A percentile compares a stretch with the other conserved stretches of the same genome.
Conservation (phyloP, 2,888 invertebrate species). For the Lochmaea crataegi region DNA sequence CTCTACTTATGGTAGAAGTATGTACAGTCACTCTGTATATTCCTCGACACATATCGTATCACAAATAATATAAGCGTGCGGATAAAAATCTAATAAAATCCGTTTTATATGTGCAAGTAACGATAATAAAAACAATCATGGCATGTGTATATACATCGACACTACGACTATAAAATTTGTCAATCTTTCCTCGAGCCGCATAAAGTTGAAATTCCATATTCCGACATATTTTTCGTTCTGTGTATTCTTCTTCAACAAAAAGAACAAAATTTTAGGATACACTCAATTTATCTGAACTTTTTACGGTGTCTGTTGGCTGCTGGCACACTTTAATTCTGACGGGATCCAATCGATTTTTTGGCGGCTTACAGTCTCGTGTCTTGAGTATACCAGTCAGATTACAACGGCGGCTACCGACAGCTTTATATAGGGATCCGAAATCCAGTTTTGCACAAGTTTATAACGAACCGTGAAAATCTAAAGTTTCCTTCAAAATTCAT, state of each 20-base stretch:
- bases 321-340: slow-evolving; percentile 50
- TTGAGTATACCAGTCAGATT: slow-evolving; percentile 46
- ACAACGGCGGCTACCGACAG: slow-evolving; percentile 7
- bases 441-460: too few relatives aligned
- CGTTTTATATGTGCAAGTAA: neutral
- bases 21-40: too few relatives aligned
- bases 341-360: slow-evolving; percentile 53
- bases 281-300: slow-evolving; percentile 47
- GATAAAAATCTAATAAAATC: neutral
- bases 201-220: slow-evolving; percentile 22
- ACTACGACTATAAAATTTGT: slow-evolving; percentile 19
- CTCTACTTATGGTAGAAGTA: too few relatives aligned
- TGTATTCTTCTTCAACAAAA: slow-evolving; percentile 5
- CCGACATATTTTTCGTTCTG: slow-evolving; percentile 18
- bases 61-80: neutral
- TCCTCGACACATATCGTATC: too few relatives aligned
- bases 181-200: slow-evolving; percentile 12
- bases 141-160: neutral
- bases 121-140: neutral
- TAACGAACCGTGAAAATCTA: too few relatives aligned
- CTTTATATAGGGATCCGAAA: neutral
- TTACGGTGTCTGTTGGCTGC: slow-evolving; percentile 39
- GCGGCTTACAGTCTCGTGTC: slow-evolving; percentile 50
- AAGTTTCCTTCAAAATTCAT: neutral
- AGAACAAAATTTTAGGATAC: slow-evolving; percentile 37